Conservation (phyloP, 1,140 invertebrate genomes). For the Hyposmocoma kahamanoa region DNA sequence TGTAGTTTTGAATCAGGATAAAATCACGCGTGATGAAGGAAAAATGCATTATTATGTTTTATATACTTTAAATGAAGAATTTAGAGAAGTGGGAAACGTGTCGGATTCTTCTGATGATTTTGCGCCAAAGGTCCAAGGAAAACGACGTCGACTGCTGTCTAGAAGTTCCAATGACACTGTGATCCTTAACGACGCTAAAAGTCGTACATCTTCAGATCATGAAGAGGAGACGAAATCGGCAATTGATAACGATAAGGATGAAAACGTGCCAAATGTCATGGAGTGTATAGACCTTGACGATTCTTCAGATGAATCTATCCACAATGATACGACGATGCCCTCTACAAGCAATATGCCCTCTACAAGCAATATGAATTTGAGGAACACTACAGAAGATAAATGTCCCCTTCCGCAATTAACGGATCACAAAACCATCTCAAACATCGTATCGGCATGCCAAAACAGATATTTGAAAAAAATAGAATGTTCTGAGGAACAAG, state of each 20-base stretch:
- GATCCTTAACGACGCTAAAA: conserved; percentile 24
- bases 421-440: too few species aligned
- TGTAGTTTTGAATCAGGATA: conserved; percentile 29
- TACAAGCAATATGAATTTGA: too few species aligned
- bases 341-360: too few species aligned
- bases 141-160: conserved; percentile 33
- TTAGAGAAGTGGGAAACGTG: too few species aligned
- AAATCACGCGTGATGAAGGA: conserved; percentile 19
- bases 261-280: conserved; percentile 14
- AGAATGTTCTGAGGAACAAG: conserved; percentile 8
- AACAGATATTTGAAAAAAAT: conserved; percentile 31
- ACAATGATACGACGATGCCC: background rate
- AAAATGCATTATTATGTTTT: background rate
- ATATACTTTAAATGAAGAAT: conserved; percentile 10
- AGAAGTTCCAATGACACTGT: conserved; percentile 47
- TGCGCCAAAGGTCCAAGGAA: conserved; percentile 14
- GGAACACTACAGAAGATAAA: too few species aligned
- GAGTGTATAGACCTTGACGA: conserved; percentile 44
- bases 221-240: background rate
- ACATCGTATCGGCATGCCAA: conserved; percentile 28
- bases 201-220: conserved; percentile 12
- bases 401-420: too few species aligned
- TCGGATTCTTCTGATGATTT: conserved; percentile 26
- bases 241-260: conserved; percentile 7
- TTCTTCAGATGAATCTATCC: conserved; percentile 21